Evolutionary conservation across 2,888 invertebrate genomes (phyloP).

Genomic region (Agelastica alni): DNA sequence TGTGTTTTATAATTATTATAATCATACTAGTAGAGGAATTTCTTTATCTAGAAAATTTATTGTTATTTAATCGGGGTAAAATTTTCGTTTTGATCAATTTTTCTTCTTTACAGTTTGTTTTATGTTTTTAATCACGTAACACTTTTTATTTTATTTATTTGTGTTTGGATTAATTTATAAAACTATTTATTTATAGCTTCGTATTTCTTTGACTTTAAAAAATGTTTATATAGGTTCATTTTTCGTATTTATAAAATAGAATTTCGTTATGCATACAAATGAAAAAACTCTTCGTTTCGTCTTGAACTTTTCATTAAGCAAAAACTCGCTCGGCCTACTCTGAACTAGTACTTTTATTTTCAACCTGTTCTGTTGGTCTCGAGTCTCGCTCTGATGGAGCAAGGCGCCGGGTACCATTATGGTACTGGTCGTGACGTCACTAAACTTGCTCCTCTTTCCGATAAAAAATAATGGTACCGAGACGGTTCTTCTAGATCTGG

Average conservation of each 20-base stretch:
- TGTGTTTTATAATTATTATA: no score
- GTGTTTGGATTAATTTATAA: background rate
- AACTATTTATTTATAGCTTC: background rate
- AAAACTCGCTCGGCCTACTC: slow-evolving; percentile 41
- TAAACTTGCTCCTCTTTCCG: slow-evolving; percentile 16
- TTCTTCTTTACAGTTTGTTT: no score
- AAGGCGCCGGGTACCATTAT: slow-evolving; percentile 43
- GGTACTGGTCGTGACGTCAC: slow-evolving; percentile 42
- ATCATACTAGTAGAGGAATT: no score
- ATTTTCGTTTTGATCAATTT: no score
- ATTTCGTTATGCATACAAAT: no score
- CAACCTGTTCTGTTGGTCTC: slow-evolving; percentile 40
- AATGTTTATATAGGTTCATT: no score
- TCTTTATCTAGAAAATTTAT: no score
- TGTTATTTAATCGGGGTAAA: no score
- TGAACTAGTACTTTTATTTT: slow-evolving; percentile 44
- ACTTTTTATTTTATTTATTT: no score
- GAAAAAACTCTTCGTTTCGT: background rate
- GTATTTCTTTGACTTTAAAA: no score
- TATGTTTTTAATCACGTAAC: no score
- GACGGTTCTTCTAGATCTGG: background rate
- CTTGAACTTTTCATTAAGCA: slow-evolving; percentile 4
- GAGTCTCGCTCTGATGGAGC: slow-evolving; percentile 47
- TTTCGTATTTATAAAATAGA: no score
- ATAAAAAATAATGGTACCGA: background rate